Evolutionary conservation across 1,140 invertebrate genomes (phyloP), one percentile per base, ranked within the genome.

Genomic region (Ostrea edulis): DNA sequence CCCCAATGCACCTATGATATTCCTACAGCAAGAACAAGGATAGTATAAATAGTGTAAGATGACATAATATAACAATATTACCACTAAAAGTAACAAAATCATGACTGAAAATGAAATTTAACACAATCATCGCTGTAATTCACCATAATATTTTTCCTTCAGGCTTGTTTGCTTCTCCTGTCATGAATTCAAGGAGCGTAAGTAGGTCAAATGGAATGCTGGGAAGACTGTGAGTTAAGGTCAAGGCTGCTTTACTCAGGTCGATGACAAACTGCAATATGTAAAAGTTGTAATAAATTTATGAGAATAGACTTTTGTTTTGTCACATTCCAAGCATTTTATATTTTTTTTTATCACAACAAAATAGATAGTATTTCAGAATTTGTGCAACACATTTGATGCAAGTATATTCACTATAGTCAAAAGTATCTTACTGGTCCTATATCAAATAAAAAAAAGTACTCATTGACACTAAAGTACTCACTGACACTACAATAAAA

Each of bases 191-290:
- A 22, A 77, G 12, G 2, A 77, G 68, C 11, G 68, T 14, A 77
- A 14, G 29, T 11, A 77, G 68, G 68, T 77, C 29, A 77, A 77
- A 77, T 22, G 68, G 68, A 77, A 77, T 77, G 68, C 68, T 77
- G 25, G 68, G 68, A 77, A 77, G 68, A 29, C 68, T 77, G 9
- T 25, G 22, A 29, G 68, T 77, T 25, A 77, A 77, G 68, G 68
- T 77, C 68, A 77, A 77, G 68, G 68, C 35, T 77, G 68, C 68
- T 77, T 77, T 35, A 35, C 22, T 35, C 12, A 77, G 11, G 14
- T 77, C 68, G 11, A 77, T 22, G 25, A 11, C 29, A 77, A 77
- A 77, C 68, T 77, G 68, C 25, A 77, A 77, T 29, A 62, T 44
- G 35, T 44, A 44, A n/a, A 62, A 62, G 17, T 62, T 62, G 55